These are phyloP conservation scores for Sipha flava DNA, from an alignment of 1,140 invertebrate genomes.

Conservation along the genomic window DNA sequence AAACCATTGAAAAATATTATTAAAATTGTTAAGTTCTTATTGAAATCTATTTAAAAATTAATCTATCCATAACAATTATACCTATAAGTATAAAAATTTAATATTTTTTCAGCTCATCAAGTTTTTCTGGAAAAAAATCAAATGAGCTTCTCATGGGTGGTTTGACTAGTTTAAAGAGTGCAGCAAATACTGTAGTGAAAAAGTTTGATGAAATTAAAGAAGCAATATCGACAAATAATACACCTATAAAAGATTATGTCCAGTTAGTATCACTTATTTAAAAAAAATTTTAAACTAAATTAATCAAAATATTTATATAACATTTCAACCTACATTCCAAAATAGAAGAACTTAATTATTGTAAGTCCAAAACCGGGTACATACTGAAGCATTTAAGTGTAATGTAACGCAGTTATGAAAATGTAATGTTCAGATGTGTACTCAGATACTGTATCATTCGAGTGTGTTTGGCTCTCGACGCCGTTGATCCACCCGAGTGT, in stretches of 20 bases:
- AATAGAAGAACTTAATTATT: neutral
- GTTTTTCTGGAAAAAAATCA: constrained; percentile 75
- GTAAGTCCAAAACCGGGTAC: too few relatives aligned
- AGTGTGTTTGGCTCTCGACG: too few relatives aligned
- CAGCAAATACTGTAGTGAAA: constrained; percentile 73
- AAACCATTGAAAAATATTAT: neutral
- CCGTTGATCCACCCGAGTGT: too few relatives aligned
- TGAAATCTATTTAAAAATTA: neutral
- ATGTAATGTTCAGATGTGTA: too few relatives aligned
- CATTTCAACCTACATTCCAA: neutral
- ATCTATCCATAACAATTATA: neutral
- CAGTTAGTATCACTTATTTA: constrained; percentile 33
- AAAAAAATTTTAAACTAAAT: neutral
- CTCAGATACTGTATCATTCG: too few relatives aligned
- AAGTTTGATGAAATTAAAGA: constrained; percentile 91
- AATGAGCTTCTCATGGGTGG: constrained; percentile 79
- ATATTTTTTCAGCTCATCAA: constrained; percentile 57
- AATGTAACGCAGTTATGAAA: too few relatives aligned
- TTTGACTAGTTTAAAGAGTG: constrained; percentile 73
- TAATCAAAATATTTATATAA: neutral
- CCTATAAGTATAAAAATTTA: neutral
- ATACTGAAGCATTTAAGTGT: too few relatives aligned
- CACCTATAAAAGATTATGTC: constrained; percentile 61
- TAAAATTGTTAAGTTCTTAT: neutral
- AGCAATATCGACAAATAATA: constrained; percentile 77